Conservation (phyloP, 2,797 vertebrate genomes). For the Cichlasoma orientale region DNA sequence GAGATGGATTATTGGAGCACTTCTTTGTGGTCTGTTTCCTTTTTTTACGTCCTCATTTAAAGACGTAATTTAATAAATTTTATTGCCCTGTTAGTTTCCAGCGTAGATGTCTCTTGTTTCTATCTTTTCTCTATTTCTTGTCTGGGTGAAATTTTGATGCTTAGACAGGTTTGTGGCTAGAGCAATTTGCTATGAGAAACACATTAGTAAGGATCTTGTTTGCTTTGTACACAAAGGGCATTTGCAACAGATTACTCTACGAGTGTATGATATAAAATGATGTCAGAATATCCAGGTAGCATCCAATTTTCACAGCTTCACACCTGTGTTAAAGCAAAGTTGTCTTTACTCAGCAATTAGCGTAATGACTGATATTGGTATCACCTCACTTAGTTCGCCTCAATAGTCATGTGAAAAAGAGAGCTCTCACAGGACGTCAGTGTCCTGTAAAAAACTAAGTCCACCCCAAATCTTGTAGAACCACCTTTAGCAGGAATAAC, state of each 20-base stretch:
- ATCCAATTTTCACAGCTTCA: too few relatives aligned
- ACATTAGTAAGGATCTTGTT: neutral
- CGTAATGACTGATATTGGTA: neutral
- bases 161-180: neutral
- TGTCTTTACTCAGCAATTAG: too few relatives aligned
- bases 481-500: neutral
- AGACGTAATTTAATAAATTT: conserved; percentile 60
- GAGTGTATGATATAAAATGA: neutral
- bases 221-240: conserved; percentile 1
- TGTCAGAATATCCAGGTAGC: too few relatives aligned
- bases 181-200: neutral
- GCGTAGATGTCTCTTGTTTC: neutral
- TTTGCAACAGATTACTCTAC: neutral
- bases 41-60: conserved; percentile 57
- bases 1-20: conserved; percentile 59
- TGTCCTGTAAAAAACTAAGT: neutral
- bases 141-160: neutral
- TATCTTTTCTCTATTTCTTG: neutral
- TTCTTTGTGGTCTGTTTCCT: conserved; percentile 63
- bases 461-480: neutral
- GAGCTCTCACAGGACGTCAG: neutral
- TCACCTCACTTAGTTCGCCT: neutral
- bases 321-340: too few relatives aligned
- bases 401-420: neutral
- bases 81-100: conserved; percentile 61